Evolutionary conservation across 35 echinoderm and acorn worm genomes (phyloP).

Genomic region (Chiridota heheva): DNA sequence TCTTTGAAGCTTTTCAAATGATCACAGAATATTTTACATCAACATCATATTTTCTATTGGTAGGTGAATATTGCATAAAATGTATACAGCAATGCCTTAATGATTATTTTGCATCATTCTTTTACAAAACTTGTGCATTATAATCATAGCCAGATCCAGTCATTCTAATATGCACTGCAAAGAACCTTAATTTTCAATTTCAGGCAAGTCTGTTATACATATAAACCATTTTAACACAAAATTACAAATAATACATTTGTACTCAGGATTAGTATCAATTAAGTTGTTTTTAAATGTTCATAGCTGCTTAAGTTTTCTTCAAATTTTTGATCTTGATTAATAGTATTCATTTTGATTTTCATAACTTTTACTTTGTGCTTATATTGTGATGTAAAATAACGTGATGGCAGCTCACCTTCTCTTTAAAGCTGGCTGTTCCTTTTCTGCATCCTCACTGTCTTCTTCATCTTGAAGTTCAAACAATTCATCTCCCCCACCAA

Average conservation of each 20-base stretch:
- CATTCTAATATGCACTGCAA: too few relatives aligned
- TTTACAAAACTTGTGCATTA: too few relatives aligned
- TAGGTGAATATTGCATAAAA: too few relatives aligned
- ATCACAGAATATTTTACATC: too few relatives aligned
- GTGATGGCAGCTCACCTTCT: not conserved
- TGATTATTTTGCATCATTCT: too few relatives aligned
- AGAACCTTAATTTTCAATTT: too few relatives aligned
- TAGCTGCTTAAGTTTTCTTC: not conserved
- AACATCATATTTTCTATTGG: too few relatives aligned
- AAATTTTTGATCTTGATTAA: not conserved
- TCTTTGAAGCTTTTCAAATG: too few relatives aligned
- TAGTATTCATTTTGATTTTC: not conserved
- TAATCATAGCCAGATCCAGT: too few relatives aligned
- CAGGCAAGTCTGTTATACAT: too few relatives aligned
- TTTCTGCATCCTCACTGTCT: constrained; percentile 42
- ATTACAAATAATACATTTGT: not conserved
- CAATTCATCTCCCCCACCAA: constrained; percentile 59
- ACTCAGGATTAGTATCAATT: not conserved
- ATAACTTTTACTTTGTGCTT: not conserved
- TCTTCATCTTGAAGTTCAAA: constrained; percentile 45
- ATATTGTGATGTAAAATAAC: not conserved
- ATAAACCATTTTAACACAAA: too few relatives aligned
- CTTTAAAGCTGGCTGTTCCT: constrained; percentile 8
- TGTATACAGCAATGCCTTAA: too few relatives aligned
- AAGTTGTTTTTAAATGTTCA: not conserved